A percentile compares a stretch with the other conserved stretches of the same genome.
Evolutionary conservation across 2,888 invertebrate genomes (phyloP).

Genomic region (Drosophila mulleri): DNA sequence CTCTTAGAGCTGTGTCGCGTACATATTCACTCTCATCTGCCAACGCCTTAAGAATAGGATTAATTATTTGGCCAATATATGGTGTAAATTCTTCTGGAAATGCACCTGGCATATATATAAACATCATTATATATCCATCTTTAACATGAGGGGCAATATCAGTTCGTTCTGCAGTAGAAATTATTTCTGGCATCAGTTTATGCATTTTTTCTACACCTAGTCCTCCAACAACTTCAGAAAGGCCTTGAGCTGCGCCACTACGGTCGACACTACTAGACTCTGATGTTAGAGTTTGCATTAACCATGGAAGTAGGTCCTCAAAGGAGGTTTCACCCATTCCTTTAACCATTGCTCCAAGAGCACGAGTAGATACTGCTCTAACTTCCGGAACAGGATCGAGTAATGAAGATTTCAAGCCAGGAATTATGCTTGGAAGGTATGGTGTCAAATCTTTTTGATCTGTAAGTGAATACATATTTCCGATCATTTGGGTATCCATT

Average conservation of each 20-base stretch:
- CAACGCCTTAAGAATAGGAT: conserved; percentile 97
- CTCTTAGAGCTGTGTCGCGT: conserved; percentile 97
- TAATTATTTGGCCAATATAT: conserved; percentile 98
- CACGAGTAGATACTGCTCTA: conserved; percentile 97
- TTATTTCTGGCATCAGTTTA: conserved; percentile 98
- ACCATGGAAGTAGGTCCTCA: conserved; percentile 98
- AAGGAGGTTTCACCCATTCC: conserved; percentile 99
- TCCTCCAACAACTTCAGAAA: conserved; percentile 99
- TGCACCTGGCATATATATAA: conserved; percentile 99
- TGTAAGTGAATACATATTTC: conserved; percentile 99
- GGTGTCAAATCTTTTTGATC: conserved; percentile 99
- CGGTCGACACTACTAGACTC: conserved; percentile 97
- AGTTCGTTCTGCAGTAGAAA: conserved; percentile 95
- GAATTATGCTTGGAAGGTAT: conserved; percentile 97
- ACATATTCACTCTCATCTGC: conserved; percentile 99
- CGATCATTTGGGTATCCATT: conserved; percentile 99
- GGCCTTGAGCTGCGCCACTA: conserved; percentile 97
- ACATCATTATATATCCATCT: conserved; percentile 99
- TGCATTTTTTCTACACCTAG: conserved; percentile 97
- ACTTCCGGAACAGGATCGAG: conserved; percentile 99
- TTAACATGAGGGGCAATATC: conserved; percentile 98
- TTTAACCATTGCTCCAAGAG: conserved; percentile 98
- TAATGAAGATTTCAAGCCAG: conserved; percentile 97
- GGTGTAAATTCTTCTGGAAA: conserved; percentile 98
- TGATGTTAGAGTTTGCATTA: conserved; percentile 98